phyloP scores from a whole-genome alignment of 2,797 vertebrate genomes.

The Echeneis naucrates region DNA sequence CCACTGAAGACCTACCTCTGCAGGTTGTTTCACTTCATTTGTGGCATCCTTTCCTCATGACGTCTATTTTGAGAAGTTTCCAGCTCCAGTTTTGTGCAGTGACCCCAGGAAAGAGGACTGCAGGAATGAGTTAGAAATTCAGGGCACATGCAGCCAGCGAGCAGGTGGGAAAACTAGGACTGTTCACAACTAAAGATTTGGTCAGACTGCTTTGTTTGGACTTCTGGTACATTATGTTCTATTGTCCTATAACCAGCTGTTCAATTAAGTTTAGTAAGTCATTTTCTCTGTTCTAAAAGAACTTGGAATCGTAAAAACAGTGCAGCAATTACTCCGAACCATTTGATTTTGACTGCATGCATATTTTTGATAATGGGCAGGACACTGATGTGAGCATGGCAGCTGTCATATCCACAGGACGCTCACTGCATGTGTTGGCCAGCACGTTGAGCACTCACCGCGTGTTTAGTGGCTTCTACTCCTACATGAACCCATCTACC shows the following conservation, averaged over 20 bases:
- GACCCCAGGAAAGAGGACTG: slow-evolving; percentile 43
- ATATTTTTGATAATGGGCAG: slow-evolving; percentile 51
- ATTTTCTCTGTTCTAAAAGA: slow-evolving; percentile 34
- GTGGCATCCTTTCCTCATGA: slow-evolving; percentile 36
- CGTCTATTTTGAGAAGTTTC: slow-evolving; percentile 59
- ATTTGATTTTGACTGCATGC: slow-evolving; percentile 34
- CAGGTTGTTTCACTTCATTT: slow-evolving; percentile 29
- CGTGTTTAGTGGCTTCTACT: slow-evolving; percentile 99
- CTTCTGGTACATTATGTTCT: slow-evolving; percentile 7
- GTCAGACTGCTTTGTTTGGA: slow-evolving; percentile 42
- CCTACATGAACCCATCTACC: slow-evolving; percentile 99
- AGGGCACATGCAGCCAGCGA: slow-evolving; percentile 48
- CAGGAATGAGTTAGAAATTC: slow-evolving; percentile 64
- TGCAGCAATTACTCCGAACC: slow-evolving; percentile 28
- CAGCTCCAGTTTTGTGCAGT: slow-evolving; percentile 35
- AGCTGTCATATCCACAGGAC: slow-evolving; percentile 73
- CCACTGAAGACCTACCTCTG: slow-evolving; percentile 57
- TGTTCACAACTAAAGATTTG: slow-evolving; percentile 29
- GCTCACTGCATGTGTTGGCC: slow-evolving; percentile 61
- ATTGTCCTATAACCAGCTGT: slow-evolving; percentile 23
- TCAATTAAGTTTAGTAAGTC: slow-evolving; percentile 4
- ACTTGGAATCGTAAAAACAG: slow-evolving; percentile 1
- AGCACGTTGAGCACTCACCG: slow-evolving; percentile 87
- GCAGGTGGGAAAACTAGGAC: slow-evolving; percentile 69
- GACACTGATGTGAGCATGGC: slow-evolving; percentile 63